Base-by-base conservation (phyloP, 1,140 invertebrate genomes). In the Andrena cerasifolii region DNA sequence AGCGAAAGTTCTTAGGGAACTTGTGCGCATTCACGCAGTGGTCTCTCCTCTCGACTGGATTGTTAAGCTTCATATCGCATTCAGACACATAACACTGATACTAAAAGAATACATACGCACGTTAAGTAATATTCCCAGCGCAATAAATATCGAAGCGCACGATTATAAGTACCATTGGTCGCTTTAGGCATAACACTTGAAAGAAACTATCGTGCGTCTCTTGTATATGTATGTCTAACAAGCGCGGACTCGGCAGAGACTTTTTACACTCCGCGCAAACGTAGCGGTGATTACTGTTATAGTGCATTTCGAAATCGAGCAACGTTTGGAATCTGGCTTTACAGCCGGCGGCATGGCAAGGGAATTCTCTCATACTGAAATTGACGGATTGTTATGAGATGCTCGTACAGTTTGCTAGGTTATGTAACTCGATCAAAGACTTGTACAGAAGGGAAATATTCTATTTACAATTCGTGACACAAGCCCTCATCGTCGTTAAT, bases 151-250 rank as follows among this genome's bases (percentile, higher is more conserved):
- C 58, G 65, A 49, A 47, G 0, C 70, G 47, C n/a, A 75, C 53
- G 67, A 70, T 0, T 71, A 74, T 80, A 87, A 89, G 90, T 93
- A 96, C 95, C 90, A 95, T 94, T 16, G 95, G 93, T 89, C 94
- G 94, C 66, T 92, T 93, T 47, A 94, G 89, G 0, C 95, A 93
- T 83, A 94, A 90, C 1, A 94, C 93, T 67, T 94, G 92, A 67
- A 96, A 96, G 84, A 95, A 96, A 2, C 94, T 94, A 85, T 96
- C 96, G 56, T 96, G 96, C 0, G 84, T 91, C 84, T 96, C 96
- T 74, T 94, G 93, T 65, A 96, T 89, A 85, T 96, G 96, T 54
- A 96, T 91, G 82, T 96, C 95, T 45, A 96, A 87, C 0, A 96
- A 87, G 86, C 96, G 94, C 0, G 95, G 92, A 14, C 94, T 95